Percentiles rank a stretch among this genome's conserved stretches.
Conservation (phyloP, 1,140 invertebrate species). For the Calosoma granatense region DNA sequence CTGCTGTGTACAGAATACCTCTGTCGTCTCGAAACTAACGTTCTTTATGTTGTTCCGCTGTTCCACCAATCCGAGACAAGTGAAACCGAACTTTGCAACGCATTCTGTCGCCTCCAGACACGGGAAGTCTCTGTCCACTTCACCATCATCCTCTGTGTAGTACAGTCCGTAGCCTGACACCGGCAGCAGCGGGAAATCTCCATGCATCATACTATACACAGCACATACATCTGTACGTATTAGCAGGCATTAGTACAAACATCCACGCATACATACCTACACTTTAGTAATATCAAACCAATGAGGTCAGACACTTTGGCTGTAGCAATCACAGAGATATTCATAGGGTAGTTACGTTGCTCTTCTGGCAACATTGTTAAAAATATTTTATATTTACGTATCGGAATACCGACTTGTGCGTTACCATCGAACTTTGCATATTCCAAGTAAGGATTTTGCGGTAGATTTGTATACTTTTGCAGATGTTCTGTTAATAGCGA, state of each 20-base stretch:
- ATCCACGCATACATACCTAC: constrained; percentile 43
- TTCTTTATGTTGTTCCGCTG: constrained; percentile 24
- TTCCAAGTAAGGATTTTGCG: constrained; percentile 76
- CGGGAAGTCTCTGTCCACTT: constrained; percentile 89
- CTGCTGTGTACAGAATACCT: neutral
- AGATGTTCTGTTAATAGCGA: constrained; percentile 64
- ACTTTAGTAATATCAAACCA: constrained; percentile 83
- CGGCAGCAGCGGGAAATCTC: constrained; percentile 45
- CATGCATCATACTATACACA: constrained; percentile 43
- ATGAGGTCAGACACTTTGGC: constrained; percentile 90
- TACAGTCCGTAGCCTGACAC: constrained; percentile 71
- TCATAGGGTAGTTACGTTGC: constrained; percentile 72
- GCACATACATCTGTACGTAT: constrained; percentile 1
- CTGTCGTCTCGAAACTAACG: constrained; percentile 15
- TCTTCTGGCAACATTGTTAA: constrained; percentile 74
- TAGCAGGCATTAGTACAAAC: neutral
- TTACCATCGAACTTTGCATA: constrained; percentile 88
- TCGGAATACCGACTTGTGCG: constrained; percentile 63
- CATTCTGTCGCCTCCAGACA: constrained; percentile 77
- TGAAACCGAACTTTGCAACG: constrained; percentile 88
- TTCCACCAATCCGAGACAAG: constrained; percentile 77
- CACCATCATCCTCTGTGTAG: constrained; percentile 95
- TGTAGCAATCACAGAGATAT: constrained; percentile 65
- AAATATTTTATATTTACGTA: constrained; percentile 75
- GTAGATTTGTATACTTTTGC: constrained; percentile 59